Conservation (phyloP, 1,140 invertebrate species). For the Fopius arisanus region DNA sequence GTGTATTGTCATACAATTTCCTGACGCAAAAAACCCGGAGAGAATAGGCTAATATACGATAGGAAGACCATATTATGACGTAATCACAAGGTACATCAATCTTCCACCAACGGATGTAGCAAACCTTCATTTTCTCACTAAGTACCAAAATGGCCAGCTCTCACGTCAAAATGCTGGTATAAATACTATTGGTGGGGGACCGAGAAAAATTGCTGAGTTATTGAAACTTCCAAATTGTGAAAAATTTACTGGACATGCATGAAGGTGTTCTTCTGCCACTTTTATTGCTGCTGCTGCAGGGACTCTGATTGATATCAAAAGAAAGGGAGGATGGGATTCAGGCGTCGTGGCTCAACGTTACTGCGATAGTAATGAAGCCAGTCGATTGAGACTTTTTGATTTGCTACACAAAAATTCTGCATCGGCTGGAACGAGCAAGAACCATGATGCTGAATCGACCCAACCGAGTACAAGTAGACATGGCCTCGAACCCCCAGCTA, state of each 20-base stretch:
- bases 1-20: background rate
- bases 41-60: background rate
- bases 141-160: background rate
- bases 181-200: background rate
- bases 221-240: background rate
- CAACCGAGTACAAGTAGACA: background rate
- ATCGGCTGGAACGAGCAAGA: background rate
- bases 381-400: conserved; percentile 1
- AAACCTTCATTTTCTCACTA: background rate
- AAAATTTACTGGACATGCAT: background rate
- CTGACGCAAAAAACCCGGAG: background rate
- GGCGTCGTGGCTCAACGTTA: conserved; percentile 2
- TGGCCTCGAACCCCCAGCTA: background rate
- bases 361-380: background rate
- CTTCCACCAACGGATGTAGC: background rate
- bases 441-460: background rate
- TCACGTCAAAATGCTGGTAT: background rate
- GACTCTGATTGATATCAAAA: background rate
- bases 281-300: conserved; percentile 8
- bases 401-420: background rate
- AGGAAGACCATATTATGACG: background rate
- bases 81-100: background rate
- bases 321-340: background rate
- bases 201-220: background rate
- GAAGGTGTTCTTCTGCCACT: background rate